A percentile compares a stretch with the other conserved stretches of the same genome.
These are phyloP conservation scores for Monodelphis domestica DNA, from an alignment of 2,797 vertebrate genomes.

Conservation along the genomic window DNA sequence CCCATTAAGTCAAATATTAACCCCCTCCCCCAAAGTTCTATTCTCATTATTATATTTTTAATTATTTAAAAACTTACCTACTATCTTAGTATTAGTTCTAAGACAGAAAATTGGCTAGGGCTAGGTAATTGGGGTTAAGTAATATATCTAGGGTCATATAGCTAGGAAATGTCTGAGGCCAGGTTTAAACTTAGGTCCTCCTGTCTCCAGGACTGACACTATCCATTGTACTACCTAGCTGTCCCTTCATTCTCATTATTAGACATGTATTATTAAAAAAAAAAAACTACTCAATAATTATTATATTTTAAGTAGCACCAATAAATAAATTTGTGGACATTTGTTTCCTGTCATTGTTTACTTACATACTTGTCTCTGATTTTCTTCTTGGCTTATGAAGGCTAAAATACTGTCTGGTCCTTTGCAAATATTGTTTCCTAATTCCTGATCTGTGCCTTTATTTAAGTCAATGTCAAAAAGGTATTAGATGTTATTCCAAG, in stretches of 20 bases:
- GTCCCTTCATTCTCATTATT: not conserved
- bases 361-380: too few species aligned
- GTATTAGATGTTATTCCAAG: not conserved
- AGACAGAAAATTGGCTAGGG: too few species aligned
- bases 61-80: too few species aligned
- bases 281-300: not conserved
- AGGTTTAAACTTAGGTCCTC: too few species aligned
- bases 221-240: too few species aligned
- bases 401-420: not conserved
- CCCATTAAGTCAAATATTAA: not conserved
- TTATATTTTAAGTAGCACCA: not conserved
- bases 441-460: not conserved
- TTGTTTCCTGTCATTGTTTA: not conserved
- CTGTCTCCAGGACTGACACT: too few species aligned
- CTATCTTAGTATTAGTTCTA: too few species aligned
- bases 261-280: not conserved
- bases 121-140: too few species aligned
- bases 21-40: not conserved
- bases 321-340: not conserved
- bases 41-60: not conserved
- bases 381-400: not conserved
- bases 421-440: too few species aligned
- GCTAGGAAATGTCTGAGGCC: too few species aligned
- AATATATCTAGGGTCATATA: too few species aligned
- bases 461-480: not conserved